These are phyloP conservation scores for Caenorhabditis imperialis DNA, from an alignment of 2,888 invertebrate species.

Conservation along the genomic window DNA sequence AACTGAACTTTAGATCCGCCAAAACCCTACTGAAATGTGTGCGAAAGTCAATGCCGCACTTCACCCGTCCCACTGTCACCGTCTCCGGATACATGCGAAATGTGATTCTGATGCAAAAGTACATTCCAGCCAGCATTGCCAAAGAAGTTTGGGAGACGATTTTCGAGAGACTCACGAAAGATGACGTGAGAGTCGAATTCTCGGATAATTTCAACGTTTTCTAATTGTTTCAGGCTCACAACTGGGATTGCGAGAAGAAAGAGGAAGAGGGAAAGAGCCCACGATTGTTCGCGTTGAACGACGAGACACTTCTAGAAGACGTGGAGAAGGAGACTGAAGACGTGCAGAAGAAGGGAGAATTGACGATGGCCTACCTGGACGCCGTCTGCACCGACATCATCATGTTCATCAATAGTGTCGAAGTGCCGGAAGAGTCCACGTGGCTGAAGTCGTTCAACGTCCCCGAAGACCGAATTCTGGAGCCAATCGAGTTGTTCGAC, in stretches of 20 bases:
- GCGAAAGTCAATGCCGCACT: constrained; percentile 47
- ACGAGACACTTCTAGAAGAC: constrained; percentile 39
- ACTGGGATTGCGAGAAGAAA: constrained; percentile 34
- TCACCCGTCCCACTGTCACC: constrained; percentile 25
- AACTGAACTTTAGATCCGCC: constrained; percentile 40
- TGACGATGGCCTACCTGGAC: constrained; percentile 29
- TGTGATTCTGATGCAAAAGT: constrained; percentile 57
- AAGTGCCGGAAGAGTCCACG: neutral
- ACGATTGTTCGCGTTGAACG: constrained; percentile 42
- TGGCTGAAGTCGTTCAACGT: constrained; percentile 30
- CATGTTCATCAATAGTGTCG: constrained; percentile 14
- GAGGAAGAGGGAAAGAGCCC: constrained; percentile 43
- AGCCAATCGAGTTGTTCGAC: constrained; percentile 47
- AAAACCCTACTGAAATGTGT: constrained; percentile 49
- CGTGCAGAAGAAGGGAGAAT: constrained; percentile 30
- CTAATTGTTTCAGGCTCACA: constrained; percentile 33
- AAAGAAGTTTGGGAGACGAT: constrained; percentile 63
- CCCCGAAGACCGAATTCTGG: constrained; percentile 3
- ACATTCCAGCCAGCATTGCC: constrained; percentile 51
- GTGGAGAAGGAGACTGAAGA: constrained; percentile 21
- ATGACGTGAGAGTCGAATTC: constrained; percentile 61
- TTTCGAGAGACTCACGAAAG: constrained; percentile 55
- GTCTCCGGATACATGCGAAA: constrained; percentile 50
- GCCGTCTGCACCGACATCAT: constrained; percentile 34
- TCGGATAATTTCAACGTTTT: too few species aligned